Evolutionary conservation across 2,888 invertebrate species (phyloP), one percentile per base, ranked within the genome.

Genomic region (Drosophila tripunctata): DNA sequence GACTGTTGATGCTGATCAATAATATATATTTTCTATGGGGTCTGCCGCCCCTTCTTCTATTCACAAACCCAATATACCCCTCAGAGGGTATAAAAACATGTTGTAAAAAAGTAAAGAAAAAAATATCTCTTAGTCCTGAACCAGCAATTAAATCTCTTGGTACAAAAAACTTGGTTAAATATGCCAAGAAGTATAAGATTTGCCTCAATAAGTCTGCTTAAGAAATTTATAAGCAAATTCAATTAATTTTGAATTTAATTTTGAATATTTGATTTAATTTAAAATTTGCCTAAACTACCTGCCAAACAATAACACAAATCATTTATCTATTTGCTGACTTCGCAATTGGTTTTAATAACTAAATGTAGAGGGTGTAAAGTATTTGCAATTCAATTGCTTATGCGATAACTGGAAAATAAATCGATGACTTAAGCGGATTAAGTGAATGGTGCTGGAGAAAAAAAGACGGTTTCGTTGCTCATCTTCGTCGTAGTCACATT

Each of bases 391-490:
- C 5, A 56, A 50, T 56, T 52, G 52, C 51, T 72, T 52, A 45
- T 70, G 66, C 45, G 52, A 72, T 66, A 66, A 43, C 47, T 67
- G 54, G 43, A 44, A 74, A 57, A 63, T 75, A 69, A 75, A 69
- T 69, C 41, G 55, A 58, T 58, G 60, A 55, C 60, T 65, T 64
- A 75, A 64, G 75, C 58, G 72, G 70, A 64, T 75, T 72, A 75
- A 47, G 38, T 15, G 21, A 27, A 51, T 31, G 36, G 7, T 12
- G 24, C 8, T 10, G 22, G 8, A 3, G 4, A n/a, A n/a, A n/a
- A n/a, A n/a, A n/a, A 17, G 4, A 35, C 4, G 38, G 38, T 15
- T 50, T n/a, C n/a, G n/a, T n/a, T 31, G 17, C 2, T 43, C 10
- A 30, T 36, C 24, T 27, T 24, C 14, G 27, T 19, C 12, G 12